Evolutionary conservation across 2,113 vertebrate genomes (phyloP).

Genomic region (Parus major): DNA sequence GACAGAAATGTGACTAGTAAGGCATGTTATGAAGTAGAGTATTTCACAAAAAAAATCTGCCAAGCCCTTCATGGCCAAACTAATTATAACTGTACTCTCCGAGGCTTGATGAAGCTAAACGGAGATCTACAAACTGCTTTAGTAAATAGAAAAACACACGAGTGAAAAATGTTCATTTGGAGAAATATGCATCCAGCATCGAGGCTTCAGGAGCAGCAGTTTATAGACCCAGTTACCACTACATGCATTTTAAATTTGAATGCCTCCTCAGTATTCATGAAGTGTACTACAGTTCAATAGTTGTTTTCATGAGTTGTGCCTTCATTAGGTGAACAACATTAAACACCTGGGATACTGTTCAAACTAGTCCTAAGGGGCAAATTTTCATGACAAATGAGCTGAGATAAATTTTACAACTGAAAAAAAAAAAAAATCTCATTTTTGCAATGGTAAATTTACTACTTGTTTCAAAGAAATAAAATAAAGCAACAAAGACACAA

Average conservation of each 20-base stretch:
- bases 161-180: background rate
- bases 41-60: slow-evolving; percentile 32
- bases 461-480: slow-evolving; percentile 59
- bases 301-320: slow-evolving; percentile 70
- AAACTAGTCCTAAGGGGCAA: slow-evolving; percentile 73
- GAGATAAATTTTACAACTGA: slow-evolving; percentile 67
- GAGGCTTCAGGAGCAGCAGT: slow-evolving; percentile 37
- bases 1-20: slow-evolving; percentile 61
- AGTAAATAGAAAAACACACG: slow-evolving; percentile 46
- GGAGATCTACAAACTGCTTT: slow-evolving; percentile 51
- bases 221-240: slow-evolving; percentile 37
- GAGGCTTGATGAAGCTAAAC: slow-evolving; percentile 41
- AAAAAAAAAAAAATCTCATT: slow-evolving; percentile 41
- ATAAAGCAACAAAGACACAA: slow-evolving; percentile 63
- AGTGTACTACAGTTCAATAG: slow-evolving; percentile 69
- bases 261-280: slow-evolving; percentile 66
- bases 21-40: slow-evolving; percentile 20
- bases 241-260: slow-evolving; percentile 65
- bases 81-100: slow-evolving; percentile 40
- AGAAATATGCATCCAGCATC: slow-evolving; percentile 41
- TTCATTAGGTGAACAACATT: slow-evolving; percentile 76
- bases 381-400: slow-evolving; percentile 73
- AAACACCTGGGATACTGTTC: slow-evolving; percentile 72
- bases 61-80: slow-evolving; percentile 33
- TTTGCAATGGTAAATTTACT: slow-evolving; percentile 70